Conservation (phyloP, 1,140 invertebrate species). For the Leucophenga varia region DNA sequence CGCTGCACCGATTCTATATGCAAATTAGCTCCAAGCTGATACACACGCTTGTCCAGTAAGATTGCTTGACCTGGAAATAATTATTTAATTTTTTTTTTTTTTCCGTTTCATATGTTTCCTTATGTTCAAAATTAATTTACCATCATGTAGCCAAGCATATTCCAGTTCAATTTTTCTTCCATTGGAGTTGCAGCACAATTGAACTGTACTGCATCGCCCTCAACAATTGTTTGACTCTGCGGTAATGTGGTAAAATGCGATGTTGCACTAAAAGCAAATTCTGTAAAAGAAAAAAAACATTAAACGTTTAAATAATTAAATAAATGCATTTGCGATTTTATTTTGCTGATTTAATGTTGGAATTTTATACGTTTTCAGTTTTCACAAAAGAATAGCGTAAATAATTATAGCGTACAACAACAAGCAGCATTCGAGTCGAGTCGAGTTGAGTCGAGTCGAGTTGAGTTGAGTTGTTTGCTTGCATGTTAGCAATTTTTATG, state of each 20-base stretch:
- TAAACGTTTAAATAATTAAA: not conserved
- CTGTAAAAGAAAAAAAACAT: not conserved
- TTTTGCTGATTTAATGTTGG: not conserved
- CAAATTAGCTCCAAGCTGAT: constrained; percentile 44
- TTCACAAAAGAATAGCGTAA: not conserved
- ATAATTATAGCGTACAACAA: not conserved
- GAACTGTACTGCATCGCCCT: constrained; percentile 42
- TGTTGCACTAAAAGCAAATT: constrained; percentile 5
- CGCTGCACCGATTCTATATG: constrained; percentile 46
- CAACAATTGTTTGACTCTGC: constrained; percentile 42
- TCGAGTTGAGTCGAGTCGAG: not conserved
- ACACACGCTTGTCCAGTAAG: constrained; percentile 41
- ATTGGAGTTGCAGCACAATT: constrained; percentile 36
- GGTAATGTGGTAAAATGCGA: constrained; percentile 40
- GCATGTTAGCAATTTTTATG: too few relatives aligned
- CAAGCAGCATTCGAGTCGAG: not conserved
- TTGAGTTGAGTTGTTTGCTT: too few relatives aligned
- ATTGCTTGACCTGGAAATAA: constrained; percentile 40
- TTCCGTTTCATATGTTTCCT: constrained; percentile 1
- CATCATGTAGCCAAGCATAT: constrained; percentile 52
- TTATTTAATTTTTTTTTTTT: constrained; percentile 1
- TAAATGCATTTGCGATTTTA: not conserved
- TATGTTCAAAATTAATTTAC: constrained; percentile 20
- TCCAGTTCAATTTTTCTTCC: constrained; percentile 25
- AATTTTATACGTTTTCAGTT: not conserved